Evolutionary conservation across 37 sponge, comb jelly and placozoan genomes (phyloP).

Genomic region (Haliclona indistincta): DNA sequence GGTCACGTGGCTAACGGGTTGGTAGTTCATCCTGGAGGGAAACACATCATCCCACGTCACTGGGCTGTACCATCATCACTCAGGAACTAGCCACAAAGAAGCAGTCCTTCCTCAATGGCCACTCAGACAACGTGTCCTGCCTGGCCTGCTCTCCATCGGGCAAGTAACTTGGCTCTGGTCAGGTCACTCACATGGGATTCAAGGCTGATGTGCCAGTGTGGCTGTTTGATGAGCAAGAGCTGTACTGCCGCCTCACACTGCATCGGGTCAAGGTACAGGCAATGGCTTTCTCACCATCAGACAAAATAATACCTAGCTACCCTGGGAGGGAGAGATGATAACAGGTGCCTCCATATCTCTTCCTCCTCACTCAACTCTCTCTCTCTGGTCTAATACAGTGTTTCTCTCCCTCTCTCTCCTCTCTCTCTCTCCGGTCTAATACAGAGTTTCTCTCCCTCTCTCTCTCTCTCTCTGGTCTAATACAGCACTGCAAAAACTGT

Average conservation of each 20-base stretch:
- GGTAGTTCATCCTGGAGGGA: constrained; percentile 85
- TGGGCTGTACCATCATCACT: constrained; percentile 90
- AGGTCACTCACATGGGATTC: constrained; percentile 98
- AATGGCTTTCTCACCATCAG: constrained; percentile 93
- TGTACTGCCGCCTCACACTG: constrained; percentile 81
- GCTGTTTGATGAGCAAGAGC: constrained; percentile 64
- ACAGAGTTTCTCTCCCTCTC: too few species aligned
- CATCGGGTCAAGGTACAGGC: constrained; percentile 97
- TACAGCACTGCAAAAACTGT: too few species aligned
- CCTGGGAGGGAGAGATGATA: constrained; percentile 93
- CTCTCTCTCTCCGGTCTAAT: constrained; percentile 72
- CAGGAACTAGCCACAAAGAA: constrained; percentile 57
- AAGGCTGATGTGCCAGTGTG: constrained; percentile 98
- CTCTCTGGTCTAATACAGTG: not conserved
- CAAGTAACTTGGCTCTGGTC: constrained; percentile 86
- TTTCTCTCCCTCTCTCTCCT: too few species aligned
- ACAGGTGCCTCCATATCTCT: constrained; percentile 45
- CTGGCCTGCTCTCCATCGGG: constrained; percentile 84
- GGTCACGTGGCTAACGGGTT: constrained; percentile 83
- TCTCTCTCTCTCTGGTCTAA: too few species aligned
- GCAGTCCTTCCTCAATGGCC: constrained; percentile 90
- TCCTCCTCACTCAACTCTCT: not conserved
- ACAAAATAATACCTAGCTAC: constrained; percentile 92
- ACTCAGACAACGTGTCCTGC: constrained; percentile 90
- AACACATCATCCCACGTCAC: constrained; percentile 84